A percentile compares a stretch with the other conserved stretches of the same genome.
Evolutionary conservation across 2,113 vertebrate genomes (phyloP).

Genomic region (Chloropsis hardwickii): DNA sequence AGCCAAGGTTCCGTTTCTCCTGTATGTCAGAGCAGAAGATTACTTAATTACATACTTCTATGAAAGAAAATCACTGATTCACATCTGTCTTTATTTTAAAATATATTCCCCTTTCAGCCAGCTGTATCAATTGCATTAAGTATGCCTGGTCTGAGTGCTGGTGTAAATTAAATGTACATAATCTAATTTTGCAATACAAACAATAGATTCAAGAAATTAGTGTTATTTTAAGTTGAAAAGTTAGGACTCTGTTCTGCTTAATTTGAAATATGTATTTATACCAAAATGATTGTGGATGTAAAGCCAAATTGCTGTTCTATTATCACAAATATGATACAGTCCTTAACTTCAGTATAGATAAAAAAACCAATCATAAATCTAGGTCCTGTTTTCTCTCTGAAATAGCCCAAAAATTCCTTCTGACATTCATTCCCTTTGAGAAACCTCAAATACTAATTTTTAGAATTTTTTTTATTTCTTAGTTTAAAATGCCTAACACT

Average conservation of each 20-base stretch:
- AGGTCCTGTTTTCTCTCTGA: neutral
- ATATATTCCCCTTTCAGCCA: neutral
- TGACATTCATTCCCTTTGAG: neutral
- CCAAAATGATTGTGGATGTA: neutral
- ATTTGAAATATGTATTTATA: neutral
- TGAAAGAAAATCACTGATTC: neutral
- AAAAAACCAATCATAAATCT: neutral
- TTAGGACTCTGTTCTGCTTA: neutral
- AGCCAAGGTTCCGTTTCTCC: neutral
- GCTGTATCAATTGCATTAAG: neutral
- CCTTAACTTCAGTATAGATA: neutral
- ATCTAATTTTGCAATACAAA: neutral
- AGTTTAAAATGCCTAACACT: neutral
- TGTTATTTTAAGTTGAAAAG: neutral
- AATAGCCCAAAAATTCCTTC: neutral
- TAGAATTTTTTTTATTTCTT: neutral
- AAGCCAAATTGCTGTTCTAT: neutral
- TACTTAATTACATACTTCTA: neutral
- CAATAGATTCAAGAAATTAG: neutral
- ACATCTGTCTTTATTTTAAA: neutral
- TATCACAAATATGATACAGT: neutral
- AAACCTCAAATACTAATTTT: neutral
- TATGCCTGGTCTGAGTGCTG: neutral
- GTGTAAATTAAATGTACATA: neutral
- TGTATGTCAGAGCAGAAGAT: neutral